Conservation (phyloP, 2,888 invertebrate genomes). For the Folsomia candida region DNA sequence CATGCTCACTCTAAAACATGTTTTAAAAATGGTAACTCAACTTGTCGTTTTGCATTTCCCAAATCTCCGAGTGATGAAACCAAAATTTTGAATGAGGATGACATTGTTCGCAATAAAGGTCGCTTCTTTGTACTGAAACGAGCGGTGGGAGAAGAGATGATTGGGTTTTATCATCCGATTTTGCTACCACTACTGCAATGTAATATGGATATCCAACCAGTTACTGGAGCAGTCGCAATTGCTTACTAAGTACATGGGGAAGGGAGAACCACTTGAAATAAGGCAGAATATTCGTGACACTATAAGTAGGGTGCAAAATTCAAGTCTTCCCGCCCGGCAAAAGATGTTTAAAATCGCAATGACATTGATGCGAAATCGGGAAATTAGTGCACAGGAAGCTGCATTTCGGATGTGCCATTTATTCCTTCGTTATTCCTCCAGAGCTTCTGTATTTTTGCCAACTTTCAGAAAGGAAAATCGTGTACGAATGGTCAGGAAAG, state of each 20-base stretch:
- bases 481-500: background rate
- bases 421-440: background rate
- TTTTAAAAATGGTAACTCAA: conserved; percentile 16
- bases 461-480: conserved; percentile 3
- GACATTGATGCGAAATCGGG: conserved; percentile 12
- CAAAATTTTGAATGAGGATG: conserved; percentile 18
- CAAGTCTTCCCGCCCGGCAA: background rate
- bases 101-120: conserved; percentile 10
- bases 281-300: conserved; percentile 12
- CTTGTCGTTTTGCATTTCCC: conserved; percentile 26
- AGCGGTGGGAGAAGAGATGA: conserved; percentile 15
- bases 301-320: background rate
- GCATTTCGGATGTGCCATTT: conserved; percentile 22
- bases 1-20: conserved; percentile 21
- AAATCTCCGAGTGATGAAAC: background rate
- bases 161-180: conserved; percentile 31
- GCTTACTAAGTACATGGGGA: conserved; percentile 30
- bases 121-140: conserved; percentile 27
- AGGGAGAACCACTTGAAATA: conserved; percentile 17
- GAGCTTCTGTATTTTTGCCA: conserved; percentile 11
- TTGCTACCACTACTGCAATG: conserved; percentile 22
- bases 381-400: conserved; percentile 24
- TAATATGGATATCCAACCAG: conserved; percentile 32
- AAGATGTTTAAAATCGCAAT: conserved; percentile 2
- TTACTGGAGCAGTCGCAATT: conserved; percentile 20